Evolutionary conservation across 2,888 invertebrate genomes (phyloP).

Genomic region (Xylota segnis): DNA sequence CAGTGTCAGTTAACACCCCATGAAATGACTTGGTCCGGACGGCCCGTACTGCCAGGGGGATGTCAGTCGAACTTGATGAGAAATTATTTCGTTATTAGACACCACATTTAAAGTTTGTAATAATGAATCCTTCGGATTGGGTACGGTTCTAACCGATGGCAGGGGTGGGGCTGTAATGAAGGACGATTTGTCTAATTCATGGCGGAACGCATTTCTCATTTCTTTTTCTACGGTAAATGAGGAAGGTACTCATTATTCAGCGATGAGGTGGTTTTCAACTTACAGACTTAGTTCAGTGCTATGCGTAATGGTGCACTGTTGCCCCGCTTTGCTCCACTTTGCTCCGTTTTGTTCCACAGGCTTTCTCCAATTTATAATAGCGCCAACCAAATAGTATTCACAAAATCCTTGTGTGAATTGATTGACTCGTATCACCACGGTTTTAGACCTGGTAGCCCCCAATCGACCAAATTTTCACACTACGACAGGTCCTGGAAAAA

Average conservation of each 20-base stretch:
- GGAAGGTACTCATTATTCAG: background rate
- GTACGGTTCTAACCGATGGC: conserved; percentile 18
- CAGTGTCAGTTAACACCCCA: conserved; percentile 70
- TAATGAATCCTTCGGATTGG: conserved; percentile 37
- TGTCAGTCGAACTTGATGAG: conserved; percentile 43
- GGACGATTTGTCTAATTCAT: conserved; percentile 43
- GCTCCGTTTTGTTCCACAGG: no score
- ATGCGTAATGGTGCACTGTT: no score
- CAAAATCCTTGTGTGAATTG: no score
- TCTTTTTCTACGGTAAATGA: conserved; percentile 6
- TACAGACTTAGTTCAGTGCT: no score
- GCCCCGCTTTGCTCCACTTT: no score
- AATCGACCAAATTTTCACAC: no score
- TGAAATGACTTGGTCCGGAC: conserved; percentile 56
- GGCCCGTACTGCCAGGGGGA: background rate
- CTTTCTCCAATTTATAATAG: no score
- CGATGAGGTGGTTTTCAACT: background rate
- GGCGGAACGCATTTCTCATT: conserved; percentile 42
- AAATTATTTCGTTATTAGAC: conserved; percentile 65
- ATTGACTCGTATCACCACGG: no score
- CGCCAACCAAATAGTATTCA: no score
- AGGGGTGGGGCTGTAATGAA: conserved; percentile 18
- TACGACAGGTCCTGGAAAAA: no score
- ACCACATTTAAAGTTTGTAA: conserved; percentile 63
- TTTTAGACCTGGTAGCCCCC: no score